Conservation (phyloP, 2,888 invertebrate genomes). For the Allygus modestus region DNA sequence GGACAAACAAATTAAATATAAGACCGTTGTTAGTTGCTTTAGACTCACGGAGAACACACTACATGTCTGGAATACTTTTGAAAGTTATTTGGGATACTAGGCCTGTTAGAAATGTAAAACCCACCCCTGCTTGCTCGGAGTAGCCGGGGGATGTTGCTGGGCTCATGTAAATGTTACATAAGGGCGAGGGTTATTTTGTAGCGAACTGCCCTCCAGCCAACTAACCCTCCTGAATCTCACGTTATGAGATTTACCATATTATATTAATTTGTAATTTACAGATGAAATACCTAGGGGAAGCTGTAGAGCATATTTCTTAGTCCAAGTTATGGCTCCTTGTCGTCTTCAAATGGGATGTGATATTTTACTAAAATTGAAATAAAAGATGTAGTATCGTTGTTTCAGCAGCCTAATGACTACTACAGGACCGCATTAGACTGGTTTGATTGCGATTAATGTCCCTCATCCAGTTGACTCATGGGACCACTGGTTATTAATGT, state of each 20-base stretch:
- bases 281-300: background rate
- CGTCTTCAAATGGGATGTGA: no score
- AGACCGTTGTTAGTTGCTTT: no score
- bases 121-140: background rate
- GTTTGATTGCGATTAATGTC: constrained; percentile 3
- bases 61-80: no score
- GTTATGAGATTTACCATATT: constrained; percentile 20
- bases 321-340: background rate
- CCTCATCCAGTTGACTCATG: background rate
- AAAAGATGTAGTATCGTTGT: background rate
- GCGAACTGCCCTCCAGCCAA: constrained; percentile 6
- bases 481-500: background rate
- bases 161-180: constrained; percentile 29
- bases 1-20: no score
- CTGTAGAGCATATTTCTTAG: background rate
- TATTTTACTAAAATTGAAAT: background rate
- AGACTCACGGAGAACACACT: no score
- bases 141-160: background rate
- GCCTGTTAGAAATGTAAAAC: background rate
- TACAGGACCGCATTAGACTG: background rate
- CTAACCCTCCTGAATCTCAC: constrained; percentile 32
- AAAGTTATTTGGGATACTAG: background rate
- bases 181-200: constrained; percentile 28
- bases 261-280: constrained; percentile 13
- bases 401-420: background rate